Base-by-base conservation (phyloP, 1,140 invertebrate genomes). In the Fopius arisanus region DNA sequence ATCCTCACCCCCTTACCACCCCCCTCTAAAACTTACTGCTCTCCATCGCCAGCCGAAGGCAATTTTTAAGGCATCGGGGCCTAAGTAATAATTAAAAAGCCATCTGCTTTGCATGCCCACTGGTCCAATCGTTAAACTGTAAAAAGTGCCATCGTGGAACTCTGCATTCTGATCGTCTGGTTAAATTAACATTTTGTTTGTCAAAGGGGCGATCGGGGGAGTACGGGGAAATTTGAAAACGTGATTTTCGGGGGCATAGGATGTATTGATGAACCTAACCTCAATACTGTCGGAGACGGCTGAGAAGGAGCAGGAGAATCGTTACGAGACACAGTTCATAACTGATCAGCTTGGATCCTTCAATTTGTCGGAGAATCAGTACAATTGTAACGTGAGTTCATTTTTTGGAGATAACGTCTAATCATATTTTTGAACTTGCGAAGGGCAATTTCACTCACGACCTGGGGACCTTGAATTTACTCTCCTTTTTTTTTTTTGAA, bases 231-330 rank as follows among this genome's bases (percentile, higher is more conserved):
- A 59, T 59, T 59, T 26, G 43, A 59, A 26, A 59, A 59, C 54
- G 54, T 59, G 54, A 59, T 23, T 26, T 28, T 59, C 6, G 19
- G 23, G 54, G 54, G 16, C 16, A 59, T 65, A 66, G 19, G 62
- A 83, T 84, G 80, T 70, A 80, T 84, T 82, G 78, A 83, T 83
- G 82, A 83, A 82, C 78, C 77, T 83, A 82, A 84, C 82, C 82
- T 83, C 77, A 77, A 68, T 82, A 74, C 67, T 74, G 62, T 74
- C 78, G 14, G 73, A 66, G 43, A 69, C 67, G 59, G 74, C 63
- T 31, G 75, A 78, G 70, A 78, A 75, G 75, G 78, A 79, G 63
- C 77, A 78, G 73, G 73, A 68, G 63, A 76, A 59, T 67, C 74
- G 74, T 77, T 76, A 78, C 72, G 77, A 78, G 23, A 81, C 79